Evolutionary conservation across 2,113 vertebrate species (phyloP), one percentile per base, ranked within the genome.

Genomic region (Pantherophis guttatus): DNA sequence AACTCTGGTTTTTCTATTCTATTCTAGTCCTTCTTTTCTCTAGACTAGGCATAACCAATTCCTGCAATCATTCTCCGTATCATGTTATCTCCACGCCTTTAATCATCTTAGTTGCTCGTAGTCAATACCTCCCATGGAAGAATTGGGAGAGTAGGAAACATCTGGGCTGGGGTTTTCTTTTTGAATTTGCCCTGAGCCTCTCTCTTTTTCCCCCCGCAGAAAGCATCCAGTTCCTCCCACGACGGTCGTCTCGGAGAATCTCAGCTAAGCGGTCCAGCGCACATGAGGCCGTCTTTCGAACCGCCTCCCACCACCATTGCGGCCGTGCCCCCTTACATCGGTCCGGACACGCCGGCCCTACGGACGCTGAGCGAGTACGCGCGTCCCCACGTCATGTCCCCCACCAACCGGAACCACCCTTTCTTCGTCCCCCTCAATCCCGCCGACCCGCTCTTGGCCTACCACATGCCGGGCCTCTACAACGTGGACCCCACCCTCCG

Each of bases 301-400:
- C 98, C 98, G 0, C 99, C 98, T 0, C 99, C 99, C 0, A 99
- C 99, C 0, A 99, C 99, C 91, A 99, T 99, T 0, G 99, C 99
- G 0, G 98, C 99, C 0, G 99, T 99, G 13, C 99, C 99, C 0
- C 99, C 99, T 0, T 99, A 99, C 97, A 99, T 99, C 0, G 99
- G 99, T 8, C 99, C 99, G 0, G 99, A 99, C 95, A 99, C 99
- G 0, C 99, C 99, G 0, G 99, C 99, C 4, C 97, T 99, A 54
- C 99, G 99, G 96, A 99, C 99, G 50, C 98, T 99, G 93, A 99
- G 99, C 96, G 99, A 99, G 97, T 99, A 99, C 0, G 99, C 99
- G 17, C 98, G 99, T 17, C 99, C 99, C 3, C 99, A 99, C 1
- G 99, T 99, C 97, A 99, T 99, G 99, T 99, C 99, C 0, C 99